Percentiles rank a stretch among this genome's conserved stretches.
Conservation (phyloP, 2,888 invertebrate species). For the Plagodis pulveraria region DNA sequence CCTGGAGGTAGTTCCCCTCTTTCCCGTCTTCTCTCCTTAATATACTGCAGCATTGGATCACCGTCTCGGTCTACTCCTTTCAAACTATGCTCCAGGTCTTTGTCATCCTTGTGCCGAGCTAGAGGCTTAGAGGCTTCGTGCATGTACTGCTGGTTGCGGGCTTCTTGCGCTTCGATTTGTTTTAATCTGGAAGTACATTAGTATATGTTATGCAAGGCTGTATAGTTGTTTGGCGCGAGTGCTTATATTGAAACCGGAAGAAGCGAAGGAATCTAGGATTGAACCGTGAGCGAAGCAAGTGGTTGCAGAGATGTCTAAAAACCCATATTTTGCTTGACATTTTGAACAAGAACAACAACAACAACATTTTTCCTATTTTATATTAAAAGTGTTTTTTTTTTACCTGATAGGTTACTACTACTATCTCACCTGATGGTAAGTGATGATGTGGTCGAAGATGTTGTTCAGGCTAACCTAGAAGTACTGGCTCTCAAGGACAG, state of each 20-base stretch:
- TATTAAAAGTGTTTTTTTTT: no score
- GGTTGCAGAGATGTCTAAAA: no score
- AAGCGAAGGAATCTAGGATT: not conserved
- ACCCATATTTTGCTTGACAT: no score
- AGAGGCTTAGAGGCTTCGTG: constrained; percentile 96
- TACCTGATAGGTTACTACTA: no score
- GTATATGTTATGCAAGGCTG: not conserved
- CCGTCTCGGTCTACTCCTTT: constrained; percentile 91
- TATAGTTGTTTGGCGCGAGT: not conserved
- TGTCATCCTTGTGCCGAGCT: constrained; percentile 95
- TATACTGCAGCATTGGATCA: constrained; percentile 97
- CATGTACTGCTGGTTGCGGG: constrained; percentile 88
- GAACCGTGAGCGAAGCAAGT: no score
- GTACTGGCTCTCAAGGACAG: no score
- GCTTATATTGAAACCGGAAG: not conserved
- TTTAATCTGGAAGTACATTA: constrained; percentile 83
- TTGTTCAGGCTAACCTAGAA: no score
- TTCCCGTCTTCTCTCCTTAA: constrained; percentile 86
- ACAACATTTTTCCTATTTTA: no score
- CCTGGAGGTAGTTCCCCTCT: constrained; percentile 83
- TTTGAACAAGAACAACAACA: no score
- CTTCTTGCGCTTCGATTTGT: constrained; percentile 90
- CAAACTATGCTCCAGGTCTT: constrained; percentile 92
- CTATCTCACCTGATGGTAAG: no score
- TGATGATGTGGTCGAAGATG: no score